phyloP scores from a whole-genome alignment of 2,113 vertebrate species.

The Ailuropoda melanoleuca region DNA sequence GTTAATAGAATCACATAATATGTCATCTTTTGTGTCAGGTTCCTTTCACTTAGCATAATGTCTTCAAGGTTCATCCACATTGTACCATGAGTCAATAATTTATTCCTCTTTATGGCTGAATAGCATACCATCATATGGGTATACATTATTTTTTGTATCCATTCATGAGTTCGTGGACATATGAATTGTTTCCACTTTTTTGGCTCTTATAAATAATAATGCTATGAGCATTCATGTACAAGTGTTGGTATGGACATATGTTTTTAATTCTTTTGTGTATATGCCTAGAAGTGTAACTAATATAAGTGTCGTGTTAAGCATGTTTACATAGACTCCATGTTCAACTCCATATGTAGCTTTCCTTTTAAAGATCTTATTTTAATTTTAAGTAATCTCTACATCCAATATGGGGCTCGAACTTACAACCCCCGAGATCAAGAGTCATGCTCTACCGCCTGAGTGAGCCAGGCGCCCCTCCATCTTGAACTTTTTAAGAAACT shows the following conservation, averaged over 20 bases:
- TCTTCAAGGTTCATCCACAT: neutral
- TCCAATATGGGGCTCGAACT: neutral
- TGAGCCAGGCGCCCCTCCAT: neutral
- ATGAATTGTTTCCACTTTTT: neutral
- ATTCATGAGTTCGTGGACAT: neutral
- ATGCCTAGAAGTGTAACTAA: neutral
- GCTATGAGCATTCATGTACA: neutral
- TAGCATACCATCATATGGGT: neutral
- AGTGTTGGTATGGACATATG: neutral
- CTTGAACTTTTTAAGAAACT: neutral
- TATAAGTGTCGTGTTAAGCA: neutral
- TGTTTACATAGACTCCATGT: neutral
- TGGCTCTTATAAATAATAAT: neutral
- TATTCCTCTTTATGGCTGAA: neutral
- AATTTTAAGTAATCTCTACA: neutral
- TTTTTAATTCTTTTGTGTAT: neutral
- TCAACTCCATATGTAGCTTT: neutral
- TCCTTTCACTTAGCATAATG: neutral
- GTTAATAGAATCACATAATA: neutral
- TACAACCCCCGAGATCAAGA: neutral
- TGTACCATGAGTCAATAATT: neutral
- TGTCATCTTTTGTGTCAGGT: neutral
- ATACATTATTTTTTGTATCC: neutral
- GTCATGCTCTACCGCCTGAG: neutral
- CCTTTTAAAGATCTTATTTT: neutral